These are phyloP conservation scores for Zophobas atratus DNA, from an alignment of 1,140 invertebrate genomes.

Conservation along the genomic window DNA sequence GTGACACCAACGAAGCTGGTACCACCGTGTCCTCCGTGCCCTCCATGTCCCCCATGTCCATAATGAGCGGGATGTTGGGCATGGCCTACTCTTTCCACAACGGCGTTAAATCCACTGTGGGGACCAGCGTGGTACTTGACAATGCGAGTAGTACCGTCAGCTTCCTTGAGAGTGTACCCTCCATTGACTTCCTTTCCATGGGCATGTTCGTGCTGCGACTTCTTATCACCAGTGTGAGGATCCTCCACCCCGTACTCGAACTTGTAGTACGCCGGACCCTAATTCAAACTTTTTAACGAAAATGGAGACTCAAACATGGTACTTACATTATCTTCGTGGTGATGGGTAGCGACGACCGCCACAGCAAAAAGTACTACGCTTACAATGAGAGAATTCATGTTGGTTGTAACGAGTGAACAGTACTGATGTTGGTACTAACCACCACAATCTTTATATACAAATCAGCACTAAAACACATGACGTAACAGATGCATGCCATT, in stretches of 20 bases:
- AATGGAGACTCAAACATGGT: background rate
- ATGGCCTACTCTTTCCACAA: conserved; percentile 64
- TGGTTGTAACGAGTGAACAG: no score
- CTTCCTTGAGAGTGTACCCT: conserved; percentile 67
- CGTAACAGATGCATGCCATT: no score
- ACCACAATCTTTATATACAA: no score
- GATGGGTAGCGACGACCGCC: no score
- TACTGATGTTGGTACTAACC: no score
- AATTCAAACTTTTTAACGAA: conserved; percentile 13
- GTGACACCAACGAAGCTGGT: conserved; percentile 59
- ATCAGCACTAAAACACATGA: no score
- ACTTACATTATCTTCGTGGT: background rate
- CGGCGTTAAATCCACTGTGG: conserved; percentile 68
- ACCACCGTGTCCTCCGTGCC: conserved; percentile 48
- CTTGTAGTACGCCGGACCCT: conserved; percentile 64
- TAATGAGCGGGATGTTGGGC: conserved; percentile 55
- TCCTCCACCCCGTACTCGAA: conserved; percentile 70
- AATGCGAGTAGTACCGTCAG: conserved; percentile 68
- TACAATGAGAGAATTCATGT: no score
- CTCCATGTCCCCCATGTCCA: conserved; percentile 51
- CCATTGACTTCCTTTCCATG: conserved; percentile 69
- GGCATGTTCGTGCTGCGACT: conserved; percentile 69
- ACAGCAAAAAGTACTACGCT: no score
- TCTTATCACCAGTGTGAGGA: conserved; percentile 69
- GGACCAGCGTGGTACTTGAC: conserved; percentile 69